Evolutionary conservation across 1,140 invertebrate genomes (phyloP).

Genomic region (Drosophila trapezifrons): DNA sequence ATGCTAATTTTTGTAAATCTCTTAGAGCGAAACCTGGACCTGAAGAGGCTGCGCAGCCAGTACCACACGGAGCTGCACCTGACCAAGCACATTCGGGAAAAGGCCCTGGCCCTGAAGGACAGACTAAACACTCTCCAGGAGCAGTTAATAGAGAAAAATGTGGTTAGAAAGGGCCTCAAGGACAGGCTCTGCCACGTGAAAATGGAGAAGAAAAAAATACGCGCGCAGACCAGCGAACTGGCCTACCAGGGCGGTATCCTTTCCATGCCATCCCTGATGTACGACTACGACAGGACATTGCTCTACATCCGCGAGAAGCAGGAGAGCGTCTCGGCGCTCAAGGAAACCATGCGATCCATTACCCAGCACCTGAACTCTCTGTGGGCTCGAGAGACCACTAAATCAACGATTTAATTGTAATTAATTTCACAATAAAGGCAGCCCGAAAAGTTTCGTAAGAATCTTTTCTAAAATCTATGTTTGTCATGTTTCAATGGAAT

Average conservation of each 20-base stretch:
- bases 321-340: background rate
- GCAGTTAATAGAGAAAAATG: background rate
- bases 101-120: background rate
- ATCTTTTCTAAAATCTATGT: background rate
- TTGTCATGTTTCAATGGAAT: slow-evolving; percentile 8
- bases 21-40: slow-evolving; percentile 8
- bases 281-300: slow-evolving; percentile 24
- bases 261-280: slow-evolving; percentile 21
- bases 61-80: slow-evolving; percentile 19
- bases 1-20: background rate
- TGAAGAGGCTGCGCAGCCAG: background rate
- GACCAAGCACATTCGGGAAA: slow-evolving; percentile 6
- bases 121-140: accelerated
- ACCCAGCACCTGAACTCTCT: background rate
- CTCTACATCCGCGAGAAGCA: background rate
- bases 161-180: background rate
- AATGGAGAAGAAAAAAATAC: background rate
- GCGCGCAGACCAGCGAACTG: background rate
- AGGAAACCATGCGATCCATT: slow-evolving; percentile 1
- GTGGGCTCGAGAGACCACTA: too few relatives aligned
- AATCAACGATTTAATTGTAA: background rate
- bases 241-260: slow-evolving; percentile 17
- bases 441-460: too few relatives aligned
- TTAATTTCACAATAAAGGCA: slow-evolving; percentile 1
- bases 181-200: background rate